Evolutionary conservation across 2,797 vertebrate species (phyloP), one percentile per base, ranked within the genome.

Genomic region (Ceyx erithaca): DNA sequence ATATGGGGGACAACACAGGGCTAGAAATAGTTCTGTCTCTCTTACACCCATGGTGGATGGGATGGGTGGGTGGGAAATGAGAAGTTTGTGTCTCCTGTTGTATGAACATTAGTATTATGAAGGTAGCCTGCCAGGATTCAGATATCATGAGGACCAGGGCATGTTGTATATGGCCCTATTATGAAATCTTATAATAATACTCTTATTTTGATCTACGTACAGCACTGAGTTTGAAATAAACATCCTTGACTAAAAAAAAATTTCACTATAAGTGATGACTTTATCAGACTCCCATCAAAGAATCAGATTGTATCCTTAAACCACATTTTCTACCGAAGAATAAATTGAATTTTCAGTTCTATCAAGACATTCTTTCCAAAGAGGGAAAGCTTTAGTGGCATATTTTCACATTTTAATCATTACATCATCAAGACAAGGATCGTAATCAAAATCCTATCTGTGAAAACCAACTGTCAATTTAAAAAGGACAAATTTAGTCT

Each of bases 371-470:
- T 51, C 35, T 43, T 90, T 77, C 14, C 7, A 55, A 31, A 3
- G 14, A 30, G 49, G 31, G 15, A 89, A 94, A 86, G 7, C 12
- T 14, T 57, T 72, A n/a, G 30, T 84, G 41, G 85, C 3, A 2
- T n/a, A 31, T 54, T 80, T 93, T 78, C 84, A 10, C 22, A 64
- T 86, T 87, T 90, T 71, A 75, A 73, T 90, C 12, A n/a, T 75
- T 79, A 54, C 4, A 10, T 0, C 2, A 68, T 57, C 41, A 75
- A 78, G 51, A 76, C 23, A 64, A 83, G 9, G 5, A 14, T 83
- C 30, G 16, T 64, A 84, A 90, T 79, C 51, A 84, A 81, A 93
- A 93, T 69, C 14, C 22, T 12, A 69, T 87, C 70, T 81, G 41
- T 81, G 59, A 72, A 91, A 92, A 84, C 7, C 18, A 81, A 81